Evolutionary conservation across 2,888 invertebrate species (phyloP).

Genomic region (Rhagonycha fulva): DNA sequence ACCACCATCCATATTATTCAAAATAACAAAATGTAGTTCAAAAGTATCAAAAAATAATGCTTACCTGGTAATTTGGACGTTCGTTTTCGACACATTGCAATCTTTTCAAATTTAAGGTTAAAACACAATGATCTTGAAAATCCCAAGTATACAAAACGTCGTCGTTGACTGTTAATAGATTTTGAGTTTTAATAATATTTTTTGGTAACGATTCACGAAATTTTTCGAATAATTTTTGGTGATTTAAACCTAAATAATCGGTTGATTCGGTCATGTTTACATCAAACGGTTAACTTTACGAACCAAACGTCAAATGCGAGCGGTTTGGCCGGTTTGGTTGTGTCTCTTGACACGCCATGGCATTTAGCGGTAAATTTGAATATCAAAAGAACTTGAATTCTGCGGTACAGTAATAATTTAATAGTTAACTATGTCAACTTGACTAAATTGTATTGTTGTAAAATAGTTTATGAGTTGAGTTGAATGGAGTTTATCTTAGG

Average conservation of each 20-base stretch:
- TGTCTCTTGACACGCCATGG: neutral
- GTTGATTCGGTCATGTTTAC: constrained; percentile 61
- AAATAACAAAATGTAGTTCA: neutral
- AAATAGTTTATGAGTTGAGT: constrained; percentile 17
- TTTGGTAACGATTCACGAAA: constrained; percentile 61
- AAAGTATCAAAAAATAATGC: constrained; percentile 7
- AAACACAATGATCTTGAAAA: constrained; percentile 64
- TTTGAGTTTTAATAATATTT: constrained; percentile 62
- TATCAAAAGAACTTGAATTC: neutral
- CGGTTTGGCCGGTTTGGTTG: neutral
- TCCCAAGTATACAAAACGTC: constrained; percentile 73
- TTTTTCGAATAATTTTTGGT: constrained; percentile 65
- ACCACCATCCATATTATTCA: neutral
- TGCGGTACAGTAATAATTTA: neutral
- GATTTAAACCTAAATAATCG: constrained; percentile 63
- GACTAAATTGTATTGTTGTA: constrained; percentile 5
- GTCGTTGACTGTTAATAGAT: constrained; percentile 67
- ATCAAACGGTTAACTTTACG: neutral
- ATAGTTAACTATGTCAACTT: neutral
- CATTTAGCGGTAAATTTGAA: constrained; percentile 9
- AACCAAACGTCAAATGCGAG: neutral
- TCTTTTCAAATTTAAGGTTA: constrained; percentile 63
- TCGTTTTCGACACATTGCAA: constrained; percentile 53
- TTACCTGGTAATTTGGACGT: constrained; percentile 65
- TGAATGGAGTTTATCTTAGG: constrained; percentile 18